A percentile compares a stretch with the other conserved stretches of the same genome.
phyloP scores from a whole-genome alignment of 2,113 vertebrate species.

The Oryzias javanicus region DNA sequence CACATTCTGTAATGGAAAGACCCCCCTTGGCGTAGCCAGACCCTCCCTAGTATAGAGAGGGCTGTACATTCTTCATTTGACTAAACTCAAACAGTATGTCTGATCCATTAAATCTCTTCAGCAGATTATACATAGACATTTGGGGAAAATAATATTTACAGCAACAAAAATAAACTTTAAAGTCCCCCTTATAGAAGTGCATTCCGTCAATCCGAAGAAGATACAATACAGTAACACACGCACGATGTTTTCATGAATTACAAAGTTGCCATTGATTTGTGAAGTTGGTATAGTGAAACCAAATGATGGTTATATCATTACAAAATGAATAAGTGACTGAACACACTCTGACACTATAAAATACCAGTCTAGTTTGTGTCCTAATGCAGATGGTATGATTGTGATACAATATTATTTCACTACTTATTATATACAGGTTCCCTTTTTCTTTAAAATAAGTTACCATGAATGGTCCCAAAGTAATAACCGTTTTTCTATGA shows the following conservation, averaged over 20 bases:
- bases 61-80: slow-evolving; percentile 57
- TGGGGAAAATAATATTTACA: slow-evolving; percentile 66
- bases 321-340: slow-evolving; percentile 16
- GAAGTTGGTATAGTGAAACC: slow-evolving; percentile 5
- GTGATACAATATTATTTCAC: slow-evolving; percentile 47
- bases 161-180: slow-evolving; percentile 56
- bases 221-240: slow-evolving; percentile 30
- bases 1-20: slow-evolving; percentile 39
- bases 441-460: slow-evolving; percentile 55
- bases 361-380: slow-evolving; percentile 38
- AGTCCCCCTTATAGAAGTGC: slow-evolving; percentile 61
- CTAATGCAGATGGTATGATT: slow-evolving; percentile 46
- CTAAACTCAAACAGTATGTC: slow-evolving; percentile 29
- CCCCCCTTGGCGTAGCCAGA: slow-evolving; percentile 34
- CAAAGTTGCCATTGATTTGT: slow-evolving; percentile 27
- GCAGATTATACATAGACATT: slow-evolving; percentile 40
- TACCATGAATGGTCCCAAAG: slow-evolving; percentile 62
- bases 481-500: slow-evolving; percentile 29
- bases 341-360: slow-evolving; percentile 30
- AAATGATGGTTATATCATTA: background rate
- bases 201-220: slow-evolving; percentile 27
- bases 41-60: slow-evolving; percentile 41
- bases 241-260: slow-evolving; percentile 29
- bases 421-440: slow-evolving; percentile 66
- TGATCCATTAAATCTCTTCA: slow-evolving; percentile 39